Conservation (phyloP, 2,113 vertebrate genomes). For the Epinephelus fuscoguttatus region DNA sequence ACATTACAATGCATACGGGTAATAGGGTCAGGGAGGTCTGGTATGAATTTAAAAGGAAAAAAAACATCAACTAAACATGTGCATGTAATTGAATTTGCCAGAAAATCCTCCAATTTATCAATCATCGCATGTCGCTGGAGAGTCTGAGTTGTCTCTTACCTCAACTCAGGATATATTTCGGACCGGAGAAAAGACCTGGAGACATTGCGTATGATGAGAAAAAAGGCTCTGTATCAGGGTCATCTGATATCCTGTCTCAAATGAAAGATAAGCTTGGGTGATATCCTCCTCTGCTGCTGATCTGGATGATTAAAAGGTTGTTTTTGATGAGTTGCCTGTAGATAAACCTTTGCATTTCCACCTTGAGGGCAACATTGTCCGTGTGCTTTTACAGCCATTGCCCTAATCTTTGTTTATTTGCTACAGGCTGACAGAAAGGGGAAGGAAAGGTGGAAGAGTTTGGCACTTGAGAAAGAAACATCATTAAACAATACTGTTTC, state of each 20-base stretch:
- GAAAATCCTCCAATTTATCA: slow-evolving; percentile 37
- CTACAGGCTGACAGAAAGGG: background rate
- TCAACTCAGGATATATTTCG: slow-evolving; percentile 37
- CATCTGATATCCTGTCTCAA: slow-evolving; percentile 73
- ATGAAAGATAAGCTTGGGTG: slow-evolving; percentile 70
- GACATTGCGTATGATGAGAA: slow-evolving; percentile 61
- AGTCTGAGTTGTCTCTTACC: slow-evolving; percentile 55
- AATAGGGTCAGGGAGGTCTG: slow-evolving; percentile 45
- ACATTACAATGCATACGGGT: slow-evolving; percentile 43
- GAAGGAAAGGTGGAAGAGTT: slow-evolving; percentile 1
- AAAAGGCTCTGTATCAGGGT: slow-evolving; percentile 37
- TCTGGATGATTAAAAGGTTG: slow-evolving; percentile 68
- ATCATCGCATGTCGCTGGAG: slow-evolving; percentile 43
- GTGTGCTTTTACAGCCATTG: slow-evolving; percentile 11
- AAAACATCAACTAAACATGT: background rate
- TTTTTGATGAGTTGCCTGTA: slow-evolving; percentile 59
- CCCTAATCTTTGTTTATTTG: slow-evolving; percentile 22
- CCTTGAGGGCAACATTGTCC: slow-evolving; percentile 18
- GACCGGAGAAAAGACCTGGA: slow-evolving; percentile 45
- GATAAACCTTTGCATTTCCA: slow-evolving; percentile 70
- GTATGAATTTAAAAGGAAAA: slow-evolving; percentile 53
- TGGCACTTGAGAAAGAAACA: background rate
- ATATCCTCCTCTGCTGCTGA: slow-evolving; percentile 63
- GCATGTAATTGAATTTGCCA: slow-evolving; percentile 29
- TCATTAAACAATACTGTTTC: slow-evolving; percentile 4